phyloP scores from a whole-genome alignment of 2,113 vertebrate genomes.

The Aix galericulata region DNA sequence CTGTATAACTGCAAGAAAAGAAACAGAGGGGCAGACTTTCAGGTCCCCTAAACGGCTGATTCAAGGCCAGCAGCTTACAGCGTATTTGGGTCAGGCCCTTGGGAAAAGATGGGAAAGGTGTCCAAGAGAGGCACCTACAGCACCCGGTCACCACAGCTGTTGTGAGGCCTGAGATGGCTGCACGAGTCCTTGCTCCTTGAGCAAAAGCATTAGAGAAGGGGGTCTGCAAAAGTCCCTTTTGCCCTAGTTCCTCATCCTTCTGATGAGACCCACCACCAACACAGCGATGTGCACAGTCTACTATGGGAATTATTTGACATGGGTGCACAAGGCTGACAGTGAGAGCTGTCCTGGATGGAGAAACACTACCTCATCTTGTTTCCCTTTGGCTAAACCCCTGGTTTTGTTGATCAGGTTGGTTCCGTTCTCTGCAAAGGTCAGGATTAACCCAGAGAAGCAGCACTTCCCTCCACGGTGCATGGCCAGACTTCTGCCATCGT shows the following conservation, averaged over 20 bases:
- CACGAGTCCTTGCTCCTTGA: background rate
- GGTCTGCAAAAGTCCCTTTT: background rate
- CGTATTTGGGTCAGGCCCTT: background rate
- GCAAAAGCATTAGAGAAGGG: background rate
- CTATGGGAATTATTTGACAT: fast-evolving
- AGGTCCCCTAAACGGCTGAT: background rate
- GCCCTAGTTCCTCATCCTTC: background rate
- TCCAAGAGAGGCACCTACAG: background rate
- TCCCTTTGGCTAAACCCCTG: background rate
- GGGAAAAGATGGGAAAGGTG: background rate
- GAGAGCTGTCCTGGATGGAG: background rate
- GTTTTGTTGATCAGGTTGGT: background rate
- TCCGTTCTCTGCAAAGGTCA: background rate
- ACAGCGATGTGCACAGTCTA: background rate
- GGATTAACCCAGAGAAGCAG: background rate
- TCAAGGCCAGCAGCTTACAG: background rate
- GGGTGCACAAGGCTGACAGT: background rate
- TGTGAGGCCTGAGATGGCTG: background rate
- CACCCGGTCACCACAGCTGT: background rate
- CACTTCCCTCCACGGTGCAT: background rate
- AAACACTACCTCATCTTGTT: background rate
- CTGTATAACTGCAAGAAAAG: background rate
- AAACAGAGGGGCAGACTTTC: background rate
- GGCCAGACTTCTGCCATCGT: background rate
- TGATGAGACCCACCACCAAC: background rate